Evolutionary conservation across 2,113 vertebrate genomes (phyloP).

Genomic region (Cromileptes altivelis): DNA sequence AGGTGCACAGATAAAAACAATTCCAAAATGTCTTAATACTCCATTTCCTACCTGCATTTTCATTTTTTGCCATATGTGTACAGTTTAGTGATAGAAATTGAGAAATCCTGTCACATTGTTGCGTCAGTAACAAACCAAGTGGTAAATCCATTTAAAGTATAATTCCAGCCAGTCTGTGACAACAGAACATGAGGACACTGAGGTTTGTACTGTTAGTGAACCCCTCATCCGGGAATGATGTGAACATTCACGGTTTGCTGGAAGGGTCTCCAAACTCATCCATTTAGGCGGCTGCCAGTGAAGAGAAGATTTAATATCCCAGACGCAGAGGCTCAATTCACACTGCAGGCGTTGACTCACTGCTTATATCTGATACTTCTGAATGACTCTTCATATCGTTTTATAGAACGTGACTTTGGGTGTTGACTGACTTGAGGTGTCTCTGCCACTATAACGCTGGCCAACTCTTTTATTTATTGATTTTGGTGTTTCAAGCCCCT

Average conservation of each 20-base stretch:
- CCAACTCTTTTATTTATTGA: background rate
- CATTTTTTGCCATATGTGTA: too few relatives aligned
- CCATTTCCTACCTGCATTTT: too few relatives aligned
- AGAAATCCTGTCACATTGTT: background rate
- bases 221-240: background rate
- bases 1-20: too few relatives aligned
- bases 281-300: conserved; percentile 50
- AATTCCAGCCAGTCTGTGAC: background rate
- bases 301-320: conserved; percentile 45
- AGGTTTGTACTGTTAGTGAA: conserved; percentile 4
- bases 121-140: background rate
- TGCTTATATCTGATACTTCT: conserved; percentile 45
- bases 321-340: conserved; percentile 36
- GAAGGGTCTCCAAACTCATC: conserved; percentile 42
- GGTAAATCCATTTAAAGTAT: background rate
- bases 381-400: conserved; percentile 32
- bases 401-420: conserved; percentile 41
- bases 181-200: conserved; percentile 12
- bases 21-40: too few relatives aligned
- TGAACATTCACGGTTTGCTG: conserved; percentile 30
- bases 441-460: background rate
- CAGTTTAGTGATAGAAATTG: background rate
- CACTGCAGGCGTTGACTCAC: conserved; percentile 12
- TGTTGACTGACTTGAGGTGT: conserved; percentile 11
- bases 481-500: background rate